Evolutionary conservation across 2,888 invertebrate genomes (phyloP).

Genomic region (Lepidochrysops patricia): DNA sequence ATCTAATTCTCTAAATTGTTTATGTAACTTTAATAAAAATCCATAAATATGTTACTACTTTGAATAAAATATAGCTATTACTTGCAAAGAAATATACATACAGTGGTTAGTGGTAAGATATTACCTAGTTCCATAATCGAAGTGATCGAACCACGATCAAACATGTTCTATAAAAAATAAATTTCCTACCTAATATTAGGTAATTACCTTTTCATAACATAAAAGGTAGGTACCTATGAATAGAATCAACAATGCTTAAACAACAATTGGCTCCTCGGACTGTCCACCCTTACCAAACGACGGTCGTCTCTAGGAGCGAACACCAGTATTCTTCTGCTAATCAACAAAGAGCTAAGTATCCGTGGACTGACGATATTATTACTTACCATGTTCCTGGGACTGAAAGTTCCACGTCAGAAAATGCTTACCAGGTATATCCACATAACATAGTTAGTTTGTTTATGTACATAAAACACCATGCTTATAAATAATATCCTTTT

Average conservation of each 20-base stretch:
- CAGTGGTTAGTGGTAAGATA: too few relatives aligned
- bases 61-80: too few relatives aligned
- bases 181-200: too few relatives aligned
- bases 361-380: conserved; percentile 62
- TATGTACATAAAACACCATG: neutral
- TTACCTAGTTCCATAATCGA: too few relatives aligned
- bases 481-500: conserved; percentile 26
- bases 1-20: neutral
- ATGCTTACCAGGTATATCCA: conserved; percentile 57
- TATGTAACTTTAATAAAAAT: neutral
- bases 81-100: too few relatives aligned
- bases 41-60: too few relatives aligned
- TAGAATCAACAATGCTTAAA: conserved; percentile 54
- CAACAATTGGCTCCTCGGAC: conserved; percentile 62
- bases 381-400: conserved; percentile 59
- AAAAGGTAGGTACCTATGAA: conserved; percentile 18
- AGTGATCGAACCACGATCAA: too few relatives aligned
- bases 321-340: conserved; percentile 59
- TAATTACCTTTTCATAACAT: neutral
- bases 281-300: conserved; percentile 68
- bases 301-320: conserved; percentile 61
- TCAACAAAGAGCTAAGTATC: conserved; percentile 64
- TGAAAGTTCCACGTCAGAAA: conserved; percentile 68
- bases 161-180: too few relatives aligned
- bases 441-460: neutral